These are phyloP conservation scores for Strix occidentalis DNA, from an alignment of 2,797 vertebrate genomes.

Conservation along the genomic window DNA sequence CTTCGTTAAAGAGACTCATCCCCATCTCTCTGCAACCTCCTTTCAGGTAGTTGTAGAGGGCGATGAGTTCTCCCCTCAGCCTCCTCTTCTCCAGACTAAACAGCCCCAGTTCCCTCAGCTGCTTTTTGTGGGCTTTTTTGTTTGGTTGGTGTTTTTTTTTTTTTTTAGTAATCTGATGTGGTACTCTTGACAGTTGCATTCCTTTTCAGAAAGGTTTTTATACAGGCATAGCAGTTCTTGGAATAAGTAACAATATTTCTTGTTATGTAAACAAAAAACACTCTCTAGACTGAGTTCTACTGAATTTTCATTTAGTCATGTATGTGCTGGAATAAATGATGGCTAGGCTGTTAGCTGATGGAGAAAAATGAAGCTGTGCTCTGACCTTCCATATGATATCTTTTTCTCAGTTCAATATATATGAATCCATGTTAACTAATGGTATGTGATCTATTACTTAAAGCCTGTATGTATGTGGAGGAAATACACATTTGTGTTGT, in stretches of 20 bases:
- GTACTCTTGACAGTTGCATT: not conserved
- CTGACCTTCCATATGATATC: not conserved
- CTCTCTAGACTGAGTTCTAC: not conserved
- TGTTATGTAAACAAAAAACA: not conserved
- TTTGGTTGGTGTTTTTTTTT: not conserved
- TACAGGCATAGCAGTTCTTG: not conserved
- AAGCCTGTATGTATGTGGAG: not conserved
- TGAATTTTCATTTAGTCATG: not conserved
- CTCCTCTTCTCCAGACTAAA: too few relatives aligned
- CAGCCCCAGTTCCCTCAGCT: too few relatives aligned
- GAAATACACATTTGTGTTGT: not conserved
- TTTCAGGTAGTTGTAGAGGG: too few relatives aligned
- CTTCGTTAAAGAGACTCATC: too few relatives aligned
- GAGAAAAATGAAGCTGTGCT: not conserved
- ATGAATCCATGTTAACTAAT: not conserved
- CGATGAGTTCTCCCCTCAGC: too few relatives aligned
- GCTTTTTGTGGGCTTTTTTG: not conserved
- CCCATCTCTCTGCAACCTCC: too few relatives aligned
- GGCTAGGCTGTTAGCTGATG: not conserved
- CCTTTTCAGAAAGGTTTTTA: rapidly evolving
- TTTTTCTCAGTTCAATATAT: not conserved
- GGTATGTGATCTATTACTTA: not conserved
- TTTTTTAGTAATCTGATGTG: not conserved
- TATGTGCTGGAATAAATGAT: not conserved
- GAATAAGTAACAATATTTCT: not conserved